Evolutionary conservation across 37 sponge, comb jelly and placozoan genomes (phyloP), one percentile per base, ranked within the genome.

Genomic region (Crambe crambe): DNA sequence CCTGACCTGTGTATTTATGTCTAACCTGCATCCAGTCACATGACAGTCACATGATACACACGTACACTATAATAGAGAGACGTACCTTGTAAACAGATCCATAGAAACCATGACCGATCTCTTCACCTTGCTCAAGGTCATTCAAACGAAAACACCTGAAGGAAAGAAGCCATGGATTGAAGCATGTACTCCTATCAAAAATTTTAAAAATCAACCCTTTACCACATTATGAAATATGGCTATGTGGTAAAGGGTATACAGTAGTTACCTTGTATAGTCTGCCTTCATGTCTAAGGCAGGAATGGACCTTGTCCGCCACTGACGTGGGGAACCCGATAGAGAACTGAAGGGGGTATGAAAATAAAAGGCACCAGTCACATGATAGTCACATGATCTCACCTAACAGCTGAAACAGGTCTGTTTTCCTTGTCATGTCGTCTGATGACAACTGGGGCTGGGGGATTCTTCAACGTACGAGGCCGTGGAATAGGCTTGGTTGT

Each of bases 21-120:
- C 62, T 65, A 12, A 94, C 91, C 93, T 92, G 58, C 4, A 58
- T 0, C 31, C 12, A 65, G 35, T 34, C 66, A 65, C 17, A 5
- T 65, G 35, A 65, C 2, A 65, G 34, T 65, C 35, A 65, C 5
- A 5, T 65, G 66, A 65, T 5, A 5, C 26, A 35, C 58, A 9
- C 17, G 23, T 44, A 43, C 23, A 15, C 54, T 8, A 37, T 20
- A 43, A 17, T 40, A 23, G 30, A 42, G 3, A 31, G 29, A 8
- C 42, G 25, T 41, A 94, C 95, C 90, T 89, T 86, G 62, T 37
- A 70, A 17, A 95, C 93, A 10, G 90, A 75, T 10, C 96, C 96
- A 40, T 77, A 95, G 79, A 92, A 95, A 8, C 96, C 96, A 6
- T 66, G 37, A 29, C 96, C 96, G 9, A 95, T 70, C n/a, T 84